These are phyloP conservation scores for Falcaria lacertinaria DNA, from an alignment of 2,888 invertebrate species.

Conservation along the genomic window DNA sequence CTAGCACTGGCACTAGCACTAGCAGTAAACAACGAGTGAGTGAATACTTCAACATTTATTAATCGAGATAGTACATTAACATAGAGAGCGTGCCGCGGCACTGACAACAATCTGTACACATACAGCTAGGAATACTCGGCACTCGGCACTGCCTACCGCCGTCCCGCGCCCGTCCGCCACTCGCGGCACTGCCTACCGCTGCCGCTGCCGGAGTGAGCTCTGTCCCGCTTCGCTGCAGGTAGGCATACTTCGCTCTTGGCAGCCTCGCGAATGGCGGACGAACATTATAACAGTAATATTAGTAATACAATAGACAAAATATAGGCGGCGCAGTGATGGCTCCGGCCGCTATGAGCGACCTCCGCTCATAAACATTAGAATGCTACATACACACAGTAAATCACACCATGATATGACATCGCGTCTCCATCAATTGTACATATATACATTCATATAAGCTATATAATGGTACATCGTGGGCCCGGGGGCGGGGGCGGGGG, in stretches of 20 bases:
- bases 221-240: too few species aligned
- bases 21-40: constrained; percentile 20
- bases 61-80: constrained; percentile 37
- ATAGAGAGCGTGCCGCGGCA: constrained; percentile 37
- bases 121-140: too few species aligned
- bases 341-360: neutral
- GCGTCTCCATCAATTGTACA: constrained; percentile 37
- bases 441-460: neutral
- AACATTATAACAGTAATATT: too few species aligned
- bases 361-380: neutral
- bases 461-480: neutral
- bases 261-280: too few species aligned
- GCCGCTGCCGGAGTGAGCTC: too few species aligned
- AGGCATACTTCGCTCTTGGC: too few species aligned
- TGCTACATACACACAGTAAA: too few species aligned
- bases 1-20: neutral
- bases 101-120: too few species aligned
- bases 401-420: constrained; percentile 72
- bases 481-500: too few species aligned
- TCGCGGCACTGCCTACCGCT: constrained; percentile 6
- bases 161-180: neutral
- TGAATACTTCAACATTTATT: constrained; percentile 72
- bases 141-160: neutral
- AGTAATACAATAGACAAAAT: too few species aligned
- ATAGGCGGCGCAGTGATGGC: too few species aligned